Conservation (phyloP, 2,113 vertebrate genomes). For the Ophthalmolycus amberensis region DNA sequence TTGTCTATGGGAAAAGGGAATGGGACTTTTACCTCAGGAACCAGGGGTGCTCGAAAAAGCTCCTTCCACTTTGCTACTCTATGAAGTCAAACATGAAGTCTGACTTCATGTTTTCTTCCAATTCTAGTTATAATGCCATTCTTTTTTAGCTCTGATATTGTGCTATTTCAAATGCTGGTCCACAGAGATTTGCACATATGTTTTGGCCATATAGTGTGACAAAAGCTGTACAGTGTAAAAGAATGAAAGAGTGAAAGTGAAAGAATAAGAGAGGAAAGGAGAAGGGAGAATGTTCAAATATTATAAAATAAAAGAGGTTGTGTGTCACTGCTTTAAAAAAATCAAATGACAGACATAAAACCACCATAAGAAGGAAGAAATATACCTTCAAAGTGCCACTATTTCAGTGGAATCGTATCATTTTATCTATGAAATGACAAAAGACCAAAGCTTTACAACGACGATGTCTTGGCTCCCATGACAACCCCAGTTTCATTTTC, state of each 20-base stretch:
- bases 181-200: background rate
- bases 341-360: background rate
- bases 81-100: background rate
- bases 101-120: background rate
- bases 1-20: background rate
- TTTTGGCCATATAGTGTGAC: background rate
- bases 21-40: background rate
- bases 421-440: slow-evolving; percentile 7
- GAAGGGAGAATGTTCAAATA: background rate
- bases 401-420: background rate
- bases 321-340: background rate
- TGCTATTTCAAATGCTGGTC: background rate
- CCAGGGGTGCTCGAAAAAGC: background rate
- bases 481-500: slow-evolving; percentile 19
- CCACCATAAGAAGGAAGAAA: background rate
- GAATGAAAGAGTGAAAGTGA: no score
- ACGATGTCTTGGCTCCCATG: slow-evolving; percentile 2
- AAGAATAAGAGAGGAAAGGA: no score
- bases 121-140: background rate
- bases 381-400: background rate
- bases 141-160: background rate
- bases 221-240: background rate
- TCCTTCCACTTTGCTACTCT: background rate
- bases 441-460: background rate
- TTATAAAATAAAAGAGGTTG: background rate